Percentiles rank a stretch among this genome's conserved stretches.
Conservation (phyloP, 2,888 invertebrate genomes). For the Caenorhabditis sulstoni region DNA sequence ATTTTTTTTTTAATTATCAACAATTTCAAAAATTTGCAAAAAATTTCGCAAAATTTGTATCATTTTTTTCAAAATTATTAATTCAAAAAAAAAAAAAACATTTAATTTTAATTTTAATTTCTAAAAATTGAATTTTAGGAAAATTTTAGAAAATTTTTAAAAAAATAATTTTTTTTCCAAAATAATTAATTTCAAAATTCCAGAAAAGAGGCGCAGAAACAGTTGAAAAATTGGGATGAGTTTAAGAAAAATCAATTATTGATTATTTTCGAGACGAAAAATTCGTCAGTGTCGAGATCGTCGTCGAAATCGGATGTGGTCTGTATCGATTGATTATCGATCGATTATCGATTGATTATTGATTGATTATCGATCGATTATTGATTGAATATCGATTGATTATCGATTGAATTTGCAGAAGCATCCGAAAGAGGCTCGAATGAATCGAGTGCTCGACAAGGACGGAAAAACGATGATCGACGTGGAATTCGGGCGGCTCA, state of each 20-base stretch:
- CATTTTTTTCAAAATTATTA: too few relatives aligned
- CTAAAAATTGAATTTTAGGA: conserved; percentile 1
- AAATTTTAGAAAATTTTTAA: neutral
- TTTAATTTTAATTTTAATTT: conserved; percentile 6
- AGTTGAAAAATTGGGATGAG: conserved; percentile 35
- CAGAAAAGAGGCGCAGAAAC: conserved; percentile 30
- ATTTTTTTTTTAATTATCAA: too few relatives aligned
- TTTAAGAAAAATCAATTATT: conserved; percentile 41
- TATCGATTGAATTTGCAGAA: conserved; percentile 1
- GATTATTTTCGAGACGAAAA: conserved; percentile 42
- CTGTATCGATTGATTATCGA: neutral
- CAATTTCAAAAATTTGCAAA: too few relatives aligned
- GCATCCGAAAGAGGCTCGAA: conserved; percentile 26
- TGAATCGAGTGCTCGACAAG: conserved; percentile 10
- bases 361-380: neutral
- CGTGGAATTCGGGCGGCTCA: conserved; percentile 38
- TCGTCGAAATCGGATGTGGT: conserved; percentile 41
- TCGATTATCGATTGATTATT: neutral
- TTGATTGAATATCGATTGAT: neutral
- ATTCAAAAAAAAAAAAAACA: neutral
- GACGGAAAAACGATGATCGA: conserved; percentile 16
- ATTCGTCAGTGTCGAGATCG: conserved; percentile 43
- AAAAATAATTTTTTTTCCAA: neutral
- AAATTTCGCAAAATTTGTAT: too few relatives aligned
- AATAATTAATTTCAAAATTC: conserved; percentile 2